A percentile compares a stretch with the other conserved stretches of the same genome.
These are phyloP conservation scores for Platyrinchus mystaceus DNA, from an alignment of 2,797 vertebrate genomes.

Conservation along the genomic window DNA sequence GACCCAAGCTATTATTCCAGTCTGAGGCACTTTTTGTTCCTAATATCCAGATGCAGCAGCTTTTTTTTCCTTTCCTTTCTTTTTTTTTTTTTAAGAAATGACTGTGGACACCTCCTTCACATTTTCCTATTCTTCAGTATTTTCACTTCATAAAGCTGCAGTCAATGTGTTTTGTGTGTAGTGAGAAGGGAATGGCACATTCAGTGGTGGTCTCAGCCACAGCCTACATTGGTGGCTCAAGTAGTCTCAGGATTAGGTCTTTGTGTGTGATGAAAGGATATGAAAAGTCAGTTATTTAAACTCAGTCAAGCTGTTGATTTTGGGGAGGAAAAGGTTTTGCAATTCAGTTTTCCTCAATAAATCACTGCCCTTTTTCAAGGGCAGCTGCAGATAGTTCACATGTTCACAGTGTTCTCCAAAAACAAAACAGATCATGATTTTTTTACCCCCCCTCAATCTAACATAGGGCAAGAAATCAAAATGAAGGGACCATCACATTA, in stretches of 20 bases:
- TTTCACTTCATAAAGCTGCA: slow-evolving; percentile 98
- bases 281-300: slow-evolving; percentile 99
- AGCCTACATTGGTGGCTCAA: slow-evolving; percentile 94
- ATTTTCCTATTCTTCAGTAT: slow-evolving; percentile 86
- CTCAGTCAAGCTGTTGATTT: slow-evolving; percentile 96
- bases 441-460: not conserved
- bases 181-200: slow-evolving; percentile 87
- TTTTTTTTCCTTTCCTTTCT: slow-evolving; percentile 67
- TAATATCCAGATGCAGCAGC: slow-evolving; percentile 88
- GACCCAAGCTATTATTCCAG: slow-evolving; percentile 86
- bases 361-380: slow-evolving; percentile 79
- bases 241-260: slow-evolving; percentile 93
- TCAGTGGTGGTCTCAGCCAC: slow-evolving; percentile 91
- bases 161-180: slow-evolving; percentile 94
- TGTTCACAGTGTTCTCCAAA: slow-evolving; percentile 54
- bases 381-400: slow-evolving; percentile 73
- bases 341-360: slow-evolving; percentile 86
- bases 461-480: slow-evolving; percentile 39
- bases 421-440: slow-evolving; percentile 48
- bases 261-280: slow-evolving; percentile 94
- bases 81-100: slow-evolving; percentile 75
- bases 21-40: slow-evolving; percentile 88
- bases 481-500: slow-evolving; percentile 26
- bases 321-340: slow-evolving; percentile 84
- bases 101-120: slow-evolving; percentile 89